Base-by-base conservation (phyloP, 2,113 vertebrate genomes). In the Ia io region DNA sequence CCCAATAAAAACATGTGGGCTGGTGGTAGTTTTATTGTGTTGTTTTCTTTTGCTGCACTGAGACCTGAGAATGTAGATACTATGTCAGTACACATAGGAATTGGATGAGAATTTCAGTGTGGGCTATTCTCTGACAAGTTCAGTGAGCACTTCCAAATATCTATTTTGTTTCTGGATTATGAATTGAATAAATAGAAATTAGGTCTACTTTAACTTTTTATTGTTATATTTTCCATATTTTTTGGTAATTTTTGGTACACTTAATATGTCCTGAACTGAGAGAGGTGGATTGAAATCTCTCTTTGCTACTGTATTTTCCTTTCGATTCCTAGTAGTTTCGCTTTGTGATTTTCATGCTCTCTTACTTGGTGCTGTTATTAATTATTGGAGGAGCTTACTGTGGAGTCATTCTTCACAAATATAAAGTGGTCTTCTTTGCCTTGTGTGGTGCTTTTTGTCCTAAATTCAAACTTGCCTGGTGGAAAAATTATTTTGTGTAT, bases 301-400 rank as follows among this genome's bases (percentile, higher is more conserved):
- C 49, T 88, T 93, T 51, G 51, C 83, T 59, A 73, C 17, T 18
- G 44, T 47, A 14, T 28, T 79, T 89, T 79, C 10, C 3, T 8
- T 61, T 63, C 37, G 63, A 30, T 47, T 88, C n/a, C n/a, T 28
- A 49, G 30, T 53, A 77, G 18, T 53, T 88, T 53, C 40, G 25
- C 30, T 84, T 84, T 44, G 53, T 87, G 30, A 93, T 53, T 91
- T 63, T 47, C 10, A 40, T 69, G 37, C 2, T 69, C 2, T 84
- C 67, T 86, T 90, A 61, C 65, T 93, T 86, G 86, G 90, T 69
- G 71, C 13, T 42, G 28, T 49, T 90, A 59, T 86, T 90, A 90
- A 56, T 59, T 85, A 51, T 3, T 69, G 22, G 79, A 79, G 78
- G 71, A 65, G 9, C 17, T 69, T 44, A 76, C 32, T 65, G 32